These are phyloP conservation scores for Papilio machaon DNA, from an alignment of 1,140 invertebrate genomes.

Conservation along the genomic window DNA sequence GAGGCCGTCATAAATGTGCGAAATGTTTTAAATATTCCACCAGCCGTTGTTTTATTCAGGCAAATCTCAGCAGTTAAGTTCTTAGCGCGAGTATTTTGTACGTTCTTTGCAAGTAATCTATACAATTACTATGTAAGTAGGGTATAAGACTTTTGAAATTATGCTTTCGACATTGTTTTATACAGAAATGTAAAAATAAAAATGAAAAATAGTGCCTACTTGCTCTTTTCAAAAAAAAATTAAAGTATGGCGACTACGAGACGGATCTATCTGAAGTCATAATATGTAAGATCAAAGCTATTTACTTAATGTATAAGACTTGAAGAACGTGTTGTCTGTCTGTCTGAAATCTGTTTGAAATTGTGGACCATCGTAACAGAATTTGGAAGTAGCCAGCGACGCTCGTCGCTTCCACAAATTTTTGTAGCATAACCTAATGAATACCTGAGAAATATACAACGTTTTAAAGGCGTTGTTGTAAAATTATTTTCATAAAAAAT, in stretches of 20 bases:
- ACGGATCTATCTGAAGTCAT: no score
- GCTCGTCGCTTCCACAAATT: background rate
- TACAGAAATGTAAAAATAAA: background rate
- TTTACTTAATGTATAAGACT: background rate
- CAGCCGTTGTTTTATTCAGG: conserved; percentile 23
- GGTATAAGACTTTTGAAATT: conserved; percentile 1
- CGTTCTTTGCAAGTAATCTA: conserved; percentile 18
- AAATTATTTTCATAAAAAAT: background rate
- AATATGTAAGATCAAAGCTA: background rate
- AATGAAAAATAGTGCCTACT: background rate
- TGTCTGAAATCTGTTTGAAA: background rate
- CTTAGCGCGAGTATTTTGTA: conserved; percentile 24
- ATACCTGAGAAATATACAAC: background rate
- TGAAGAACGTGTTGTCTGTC: no score
- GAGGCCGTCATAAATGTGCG: conserved; percentile 17
- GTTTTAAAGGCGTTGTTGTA: background rate
- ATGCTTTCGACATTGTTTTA: background rate
- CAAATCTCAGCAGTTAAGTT: conserved; percentile 28
- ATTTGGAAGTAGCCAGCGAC: background rate
- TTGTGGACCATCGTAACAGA: background rate
- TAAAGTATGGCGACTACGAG: no score
- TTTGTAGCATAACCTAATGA: background rate
- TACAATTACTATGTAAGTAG: conserved; percentile 25
- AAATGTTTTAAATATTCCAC: conserved; percentile 25
- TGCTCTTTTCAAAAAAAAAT: no score